Percentiles rank a stretch among this genome's conserved stretches.
phyloP scores from a whole-genome alignment of 2,888 invertebrate species.

The Diaprepes abbreviatus region DNA sequence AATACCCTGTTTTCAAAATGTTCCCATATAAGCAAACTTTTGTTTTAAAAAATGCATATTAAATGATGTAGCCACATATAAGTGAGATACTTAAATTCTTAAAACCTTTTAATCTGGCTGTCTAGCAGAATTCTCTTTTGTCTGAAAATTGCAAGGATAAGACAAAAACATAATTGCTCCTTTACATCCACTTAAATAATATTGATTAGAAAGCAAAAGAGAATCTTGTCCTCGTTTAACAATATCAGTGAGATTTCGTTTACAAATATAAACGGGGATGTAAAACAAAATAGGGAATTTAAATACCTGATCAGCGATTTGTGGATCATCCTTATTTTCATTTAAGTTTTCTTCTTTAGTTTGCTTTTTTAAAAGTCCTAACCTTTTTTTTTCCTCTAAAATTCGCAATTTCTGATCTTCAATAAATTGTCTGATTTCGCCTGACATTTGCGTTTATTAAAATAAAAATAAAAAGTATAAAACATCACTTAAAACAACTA shows the following conservation, averaged over 20 bases:
- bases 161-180: conserved; percentile 22
- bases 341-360: background rate
- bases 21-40: too few species aligned
- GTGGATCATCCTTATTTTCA: background rate
- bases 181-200: conserved; percentile 5
- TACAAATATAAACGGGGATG: background rate
- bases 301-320: background rate
- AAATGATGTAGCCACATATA: too few species aligned
- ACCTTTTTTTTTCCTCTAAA: conserved; percentile 56
- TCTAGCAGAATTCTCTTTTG: conserved; percentile 3
- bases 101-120: background rate
- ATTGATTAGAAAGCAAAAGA: conserved; percentile 16
- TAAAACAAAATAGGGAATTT: background rate
- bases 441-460: conserved; percentile 50
- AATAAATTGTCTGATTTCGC: conserved; percentile 55
- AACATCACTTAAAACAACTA: background rate
- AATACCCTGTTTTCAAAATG: too few species aligned
- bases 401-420: conserved; percentile 56
- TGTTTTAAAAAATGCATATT: too few species aligned
- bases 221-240: conserved; percentile 9
- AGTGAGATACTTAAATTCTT: background rate
- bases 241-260: background rate
- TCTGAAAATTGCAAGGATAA: conserved; percentile 25
- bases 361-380: conserved; percentile 50
- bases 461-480: background rate